phyloP scores from a whole-genome alignment of 2,113 vertebrate species.

The Chloebia gouldiae region DNA sequence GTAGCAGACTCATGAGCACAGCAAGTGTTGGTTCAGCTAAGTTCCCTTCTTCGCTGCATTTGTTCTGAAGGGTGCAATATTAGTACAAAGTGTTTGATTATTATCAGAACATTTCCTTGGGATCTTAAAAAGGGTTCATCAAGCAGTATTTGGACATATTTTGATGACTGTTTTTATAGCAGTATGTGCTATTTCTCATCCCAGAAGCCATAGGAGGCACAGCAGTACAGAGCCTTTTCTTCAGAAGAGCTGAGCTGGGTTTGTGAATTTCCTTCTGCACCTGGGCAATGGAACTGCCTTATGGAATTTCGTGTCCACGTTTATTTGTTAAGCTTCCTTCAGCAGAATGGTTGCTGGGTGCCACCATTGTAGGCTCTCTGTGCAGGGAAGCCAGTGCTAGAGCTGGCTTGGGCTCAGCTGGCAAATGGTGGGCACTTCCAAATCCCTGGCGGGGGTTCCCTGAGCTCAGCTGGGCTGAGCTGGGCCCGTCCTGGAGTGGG shows the following conservation, averaged over 20 bases:
- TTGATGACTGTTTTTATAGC: neutral
- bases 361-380: neutral
- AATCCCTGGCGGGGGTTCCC: accelerated
- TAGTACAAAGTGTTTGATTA: neutral
- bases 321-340: neutral
- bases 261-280: neutral
- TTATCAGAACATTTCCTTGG: neutral
- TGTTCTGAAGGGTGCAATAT: neutral
- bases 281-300: neutral
- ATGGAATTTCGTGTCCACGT: accelerated
- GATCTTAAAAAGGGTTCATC: neutral
- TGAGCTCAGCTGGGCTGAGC: neutral
- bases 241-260: neutral
- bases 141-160: neutral
- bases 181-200: neutral
- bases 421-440: neutral
- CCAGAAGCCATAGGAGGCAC: neutral
- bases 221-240: neutral
- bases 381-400: neutral
- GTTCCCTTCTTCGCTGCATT: neutral
- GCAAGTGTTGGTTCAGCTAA: neutral
- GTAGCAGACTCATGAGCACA: neutral
- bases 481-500: accelerated
- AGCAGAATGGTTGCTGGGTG: neutral
- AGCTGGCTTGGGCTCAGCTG: neutral